Evolutionary conservation across 1,140 invertebrate genomes (phyloP), one percentile per base, ranked within the genome.

Genomic region (Tigriopus japonicus): DNA sequence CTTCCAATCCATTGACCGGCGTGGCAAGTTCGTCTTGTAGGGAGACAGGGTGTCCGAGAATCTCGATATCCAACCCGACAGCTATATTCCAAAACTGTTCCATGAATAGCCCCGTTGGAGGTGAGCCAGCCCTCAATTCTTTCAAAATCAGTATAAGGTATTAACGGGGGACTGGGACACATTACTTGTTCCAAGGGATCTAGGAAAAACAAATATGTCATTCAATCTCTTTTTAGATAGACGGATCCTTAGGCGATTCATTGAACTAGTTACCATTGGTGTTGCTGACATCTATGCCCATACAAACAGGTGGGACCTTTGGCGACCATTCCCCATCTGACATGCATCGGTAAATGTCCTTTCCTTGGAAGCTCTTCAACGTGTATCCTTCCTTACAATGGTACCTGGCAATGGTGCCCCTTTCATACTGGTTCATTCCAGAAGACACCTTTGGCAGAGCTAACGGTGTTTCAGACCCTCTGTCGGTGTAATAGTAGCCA

Each of bases 31-130:
- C 62, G 23, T 0, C 62, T 49, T 35, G 62, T 59, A 7, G 65
- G 56, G 21, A 59, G 35, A 35, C 63, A 66, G 24, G 64, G 64
- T n/a, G 64, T 61, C 21, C 60, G 19, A 0, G 51, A 35, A 52
- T 66, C 63, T 13, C 65, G 42, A 41, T 71, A 75, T 12, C 72
- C 73, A 12, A 69, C 64, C 7, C 65, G 59, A 65, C 75, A 76
- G n/a, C 67, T 64, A 63, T 75, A 76, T 7, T 67, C 68, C n/a
- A 75, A 65, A 58, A 71, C 68, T 1, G 70, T 66, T 40, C 70
- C 68, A n/a, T 63, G 63, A 10, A 66, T 40, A n/a, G 63, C 65
- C 12, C 65, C 65, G 24, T 45, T 55, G 13, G 60, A 52, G 10
- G 65, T 62, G 19, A 66, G 52, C 15, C 63, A 35, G 0, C 65